Base-by-base conservation (phyloP, 2,113 vertebrate species). In the Quiscalus mexicanus region DNA sequence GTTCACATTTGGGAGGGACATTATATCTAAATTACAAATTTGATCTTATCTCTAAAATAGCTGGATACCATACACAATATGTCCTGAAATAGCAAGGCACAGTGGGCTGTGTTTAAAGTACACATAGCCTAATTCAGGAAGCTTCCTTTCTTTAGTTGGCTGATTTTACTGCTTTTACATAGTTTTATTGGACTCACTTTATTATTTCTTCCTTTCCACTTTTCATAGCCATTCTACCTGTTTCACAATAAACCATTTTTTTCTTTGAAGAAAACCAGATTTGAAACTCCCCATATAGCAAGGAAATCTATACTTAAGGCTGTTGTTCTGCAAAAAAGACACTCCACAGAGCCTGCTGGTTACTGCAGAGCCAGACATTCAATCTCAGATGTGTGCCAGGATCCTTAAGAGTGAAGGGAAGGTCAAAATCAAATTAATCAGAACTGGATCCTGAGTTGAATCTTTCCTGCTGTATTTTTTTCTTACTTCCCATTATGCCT, bases 11-110 rank as follows among this genome's bases (percentile, higher is more conserved):
- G 50, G 59, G 23, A 91, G 11, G 58, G 39, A 62, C 13, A 73
- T 62, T 92, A 62, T 90, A 87, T 62, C 55, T 44, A 28, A 73
- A 81, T n/a, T 67, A 42, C 3, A 2, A 77, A 88, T 77, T 69
- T 80, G 56, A 92, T 80, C 64, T 92, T 77, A 56, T 53, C 78
- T 88, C 63, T 69, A 84, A 62, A 95, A 80, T 45, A 94, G 49
- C 50, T 88, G 71, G 88, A 70, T 52, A 67, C 30, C 17, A 77
- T 58, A 89, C 8, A 62, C 42, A 89, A 10, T 78, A 50, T 15
- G 15, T 47, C 67, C 60, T 90, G 73, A 94, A 87, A 87, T 5
- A 78, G 53, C 64, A 70, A 84, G 52, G 64, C 52, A 84, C 56
- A 81, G 35, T 49, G 55, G 90, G 44, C 31, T 82, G 3, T 59